A percentile compares a stretch with the other conserved stretches of the same genome.
These are phyloP conservation scores for Agriopis leucophaearia DNA, from an alignment of 2,888 invertebrate genomes.

Conservation along the genomic window DNA sequence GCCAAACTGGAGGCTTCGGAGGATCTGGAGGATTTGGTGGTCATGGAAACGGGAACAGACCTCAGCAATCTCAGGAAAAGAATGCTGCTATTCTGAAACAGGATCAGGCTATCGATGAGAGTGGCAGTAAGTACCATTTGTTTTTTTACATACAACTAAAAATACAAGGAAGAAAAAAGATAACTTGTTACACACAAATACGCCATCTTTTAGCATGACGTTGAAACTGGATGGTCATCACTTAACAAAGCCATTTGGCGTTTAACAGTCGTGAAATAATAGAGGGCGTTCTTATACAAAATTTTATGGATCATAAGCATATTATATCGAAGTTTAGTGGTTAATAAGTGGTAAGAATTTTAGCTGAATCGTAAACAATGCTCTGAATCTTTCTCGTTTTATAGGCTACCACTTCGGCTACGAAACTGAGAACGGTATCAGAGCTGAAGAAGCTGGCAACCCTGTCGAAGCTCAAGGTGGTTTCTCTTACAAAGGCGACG, in stretches of 20 bases:
- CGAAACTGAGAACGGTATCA: constrained; percentile 77
- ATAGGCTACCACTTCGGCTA: constrained; percentile 73
- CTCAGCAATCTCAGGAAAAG: constrained; percentile 69
- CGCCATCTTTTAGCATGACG: neutral
- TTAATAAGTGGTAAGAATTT: too few species aligned
- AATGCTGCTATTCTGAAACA: constrained; percentile 68
- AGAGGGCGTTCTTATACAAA: neutral
- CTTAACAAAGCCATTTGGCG: neutral
- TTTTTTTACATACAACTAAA: neutral
- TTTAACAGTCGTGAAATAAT: neutral
- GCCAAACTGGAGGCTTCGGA: constrained; percentile 23
- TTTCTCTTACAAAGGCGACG: constrained; percentile 86
- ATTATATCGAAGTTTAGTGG: too few species aligned
- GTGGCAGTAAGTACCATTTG: constrained; percentile 57
- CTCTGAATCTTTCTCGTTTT: neutral
- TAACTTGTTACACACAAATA: neutral
- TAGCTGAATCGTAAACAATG: neutral
- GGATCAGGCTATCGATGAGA: constrained; percentile 66
- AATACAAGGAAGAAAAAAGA: neutral
- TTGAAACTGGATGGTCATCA: neutral
- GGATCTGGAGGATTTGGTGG: constrained; percentile 37
- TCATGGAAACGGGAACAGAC: constrained; percentile 57
- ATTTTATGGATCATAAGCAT: too few species aligned
- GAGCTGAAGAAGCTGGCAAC: constrained; percentile 72
- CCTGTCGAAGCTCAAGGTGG: constrained; percentile 74